These are phyloP conservation scores for Ciona savignyi DNA, from an alignment of 23 tunicate species.

Conservation along the genomic window DNA sequence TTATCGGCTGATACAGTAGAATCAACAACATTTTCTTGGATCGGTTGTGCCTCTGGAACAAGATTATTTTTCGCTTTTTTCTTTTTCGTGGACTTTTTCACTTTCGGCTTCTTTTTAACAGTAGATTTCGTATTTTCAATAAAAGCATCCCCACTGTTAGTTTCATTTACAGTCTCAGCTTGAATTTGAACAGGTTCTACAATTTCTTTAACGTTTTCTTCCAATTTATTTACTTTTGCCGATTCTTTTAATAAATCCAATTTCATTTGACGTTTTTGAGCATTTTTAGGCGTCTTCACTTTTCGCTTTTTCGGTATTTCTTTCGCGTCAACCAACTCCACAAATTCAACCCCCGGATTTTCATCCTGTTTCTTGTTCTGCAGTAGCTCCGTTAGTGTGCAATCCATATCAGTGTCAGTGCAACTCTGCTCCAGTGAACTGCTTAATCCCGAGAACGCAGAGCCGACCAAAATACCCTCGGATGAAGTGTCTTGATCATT, in stretches of 20 bases:
- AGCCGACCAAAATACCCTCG: no score
- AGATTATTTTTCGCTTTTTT: no score
- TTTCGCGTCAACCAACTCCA: no score
- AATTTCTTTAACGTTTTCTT: neutral
- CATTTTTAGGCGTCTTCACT: neutral
- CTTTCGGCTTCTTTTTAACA: neutral
- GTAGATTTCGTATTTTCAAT: neutral
- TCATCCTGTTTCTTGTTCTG: neutral
- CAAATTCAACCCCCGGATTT: no score
- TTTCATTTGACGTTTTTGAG: neutral
- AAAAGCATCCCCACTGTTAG: neutral
- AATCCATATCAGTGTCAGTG: neutral
- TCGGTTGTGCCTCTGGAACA: neutral
- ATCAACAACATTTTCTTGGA: conserved; percentile 1
- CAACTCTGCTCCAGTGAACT: no score
- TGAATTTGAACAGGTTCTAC: neutral
- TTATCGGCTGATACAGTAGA: neutral
- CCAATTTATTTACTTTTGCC: neutral
- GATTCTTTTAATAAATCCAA: neutral
- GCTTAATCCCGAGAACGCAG: no score
- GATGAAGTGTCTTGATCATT: neutral
- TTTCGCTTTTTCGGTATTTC: no score
- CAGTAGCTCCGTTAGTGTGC: neutral
- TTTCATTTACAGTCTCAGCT: neutral
- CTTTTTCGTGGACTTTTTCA: neutral